Conservation (phyloP, 2,888 invertebrate species). For the Platycnemis pennipes region DNA sequence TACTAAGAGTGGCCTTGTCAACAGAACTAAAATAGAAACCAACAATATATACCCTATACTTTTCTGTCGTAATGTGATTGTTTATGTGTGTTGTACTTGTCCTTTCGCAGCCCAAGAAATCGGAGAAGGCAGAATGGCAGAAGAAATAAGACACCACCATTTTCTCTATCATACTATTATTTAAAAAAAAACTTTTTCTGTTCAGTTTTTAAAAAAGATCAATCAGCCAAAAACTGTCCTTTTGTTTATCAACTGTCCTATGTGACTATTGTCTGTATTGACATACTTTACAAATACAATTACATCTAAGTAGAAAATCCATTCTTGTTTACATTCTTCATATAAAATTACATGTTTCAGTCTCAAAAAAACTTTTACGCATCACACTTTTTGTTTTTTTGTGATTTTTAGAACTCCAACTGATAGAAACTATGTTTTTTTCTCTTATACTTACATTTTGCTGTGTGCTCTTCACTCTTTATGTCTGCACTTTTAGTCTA, state of each 20-base stretch:
- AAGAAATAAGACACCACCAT: constrained; percentile 82
- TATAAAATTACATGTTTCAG: background rate
- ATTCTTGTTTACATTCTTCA: constrained; percentile 49
- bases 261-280: constrained; percentile 63
- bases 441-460: constrained; percentile 62
- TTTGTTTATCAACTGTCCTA: constrained; percentile 60
- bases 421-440: constrained; percentile 33
- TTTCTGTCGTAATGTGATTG: constrained; percentile 74
- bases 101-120: constrained; percentile 87
- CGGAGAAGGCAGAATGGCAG: constrained; percentile 86
- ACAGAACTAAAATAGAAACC: background rate
- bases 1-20: background rate
- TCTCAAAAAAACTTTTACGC: background rate
- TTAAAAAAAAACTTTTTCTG: constrained; percentile 51
- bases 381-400: constrained; percentile 43
- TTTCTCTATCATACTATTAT: constrained; percentile 66
- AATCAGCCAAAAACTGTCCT: constrained; percentile 50
- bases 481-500: constrained; percentile 61
- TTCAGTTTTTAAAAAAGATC: constrained; percentile 63
- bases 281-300: constrained; percentile 64
- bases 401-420: background rate
- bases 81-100: constrained; percentile 78
- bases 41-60: constrained; percentile 28
- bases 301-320: constrained; percentile 57
- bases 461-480: constrained; percentile 56